A percentile compares a stretch with the other conserved stretches of the same genome.
Evolutionary conservation across 2,888 invertebrate species (phyloP).

Genomic region (Synergus itoensis): DNA sequence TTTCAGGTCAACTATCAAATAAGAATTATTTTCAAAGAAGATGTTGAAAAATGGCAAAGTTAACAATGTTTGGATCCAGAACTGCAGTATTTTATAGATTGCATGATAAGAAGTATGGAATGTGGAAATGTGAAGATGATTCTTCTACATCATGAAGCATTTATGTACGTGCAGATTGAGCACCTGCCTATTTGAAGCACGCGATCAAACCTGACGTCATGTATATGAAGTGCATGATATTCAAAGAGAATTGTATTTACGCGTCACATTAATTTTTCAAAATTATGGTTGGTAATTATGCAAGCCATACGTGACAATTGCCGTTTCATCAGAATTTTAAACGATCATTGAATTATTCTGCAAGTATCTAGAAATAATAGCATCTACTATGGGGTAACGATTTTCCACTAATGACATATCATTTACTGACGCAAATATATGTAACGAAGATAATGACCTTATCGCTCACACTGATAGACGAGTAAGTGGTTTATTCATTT

Average conservation of each 20-base stretch:
- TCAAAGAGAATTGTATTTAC: background rate
- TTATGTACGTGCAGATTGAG: background rate
- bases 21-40: background rate
- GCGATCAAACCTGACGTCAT: background rate
- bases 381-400: background rate
- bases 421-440: constrained; percentile 28
- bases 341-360: background rate
- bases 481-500: constrained; percentile 23
- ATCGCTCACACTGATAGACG: constrained; percentile 13
- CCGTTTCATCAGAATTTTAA: background rate
- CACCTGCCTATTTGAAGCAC: constrained; percentile 2
- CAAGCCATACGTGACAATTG: background rate
- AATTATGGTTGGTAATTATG: background rate
- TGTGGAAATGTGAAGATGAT: background rate
- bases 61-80: background rate
- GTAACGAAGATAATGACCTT: constrained; percentile 22
- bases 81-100: background rate
- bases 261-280: background rate
- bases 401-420: constrained; percentile 28
- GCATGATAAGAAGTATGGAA: background rate
- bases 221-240: background rate
- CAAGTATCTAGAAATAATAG: background rate
- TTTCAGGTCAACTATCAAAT: background rate
- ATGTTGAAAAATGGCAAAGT: no score
- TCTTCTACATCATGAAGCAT: background rate